These are phyloP conservation scores for Bombylius major DNA, from an alignment of 2,888 invertebrate species.

Conservation along the genomic window DNA sequence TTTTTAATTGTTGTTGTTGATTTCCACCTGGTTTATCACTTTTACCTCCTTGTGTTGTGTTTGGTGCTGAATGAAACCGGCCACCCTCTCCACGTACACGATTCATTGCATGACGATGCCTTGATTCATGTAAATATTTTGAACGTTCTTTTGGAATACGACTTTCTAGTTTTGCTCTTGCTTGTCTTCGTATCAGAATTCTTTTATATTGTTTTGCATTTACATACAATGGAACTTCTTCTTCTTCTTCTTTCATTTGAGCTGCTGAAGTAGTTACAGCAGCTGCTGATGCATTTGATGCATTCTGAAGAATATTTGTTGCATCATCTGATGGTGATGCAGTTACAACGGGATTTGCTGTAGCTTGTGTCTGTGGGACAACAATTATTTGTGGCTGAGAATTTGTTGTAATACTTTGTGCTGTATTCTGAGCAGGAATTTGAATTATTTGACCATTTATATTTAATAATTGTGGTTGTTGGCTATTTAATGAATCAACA, in stretches of 20 bases:
- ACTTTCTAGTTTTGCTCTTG: constrained; percentile 87
- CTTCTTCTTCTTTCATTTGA: constrained; percentile 35
- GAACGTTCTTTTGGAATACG: constrained; percentile 94
- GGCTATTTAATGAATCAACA: constrained; percentile 38
- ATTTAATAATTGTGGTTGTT: constrained; percentile 47
- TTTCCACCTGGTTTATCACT: constrained; percentile 12
- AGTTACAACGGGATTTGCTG: constrained; percentile 23
- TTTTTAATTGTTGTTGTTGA: constrained; percentile 3
- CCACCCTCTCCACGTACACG: constrained; percentile 94
- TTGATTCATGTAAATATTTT: constrained; percentile 96
- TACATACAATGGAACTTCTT: constrained; percentile 94
- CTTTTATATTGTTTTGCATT: constrained; percentile 97
- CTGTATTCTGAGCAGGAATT: constrained; percentile 24
- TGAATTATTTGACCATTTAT: constrained; percentile 36
- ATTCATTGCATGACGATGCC: constrained; percentile 96
- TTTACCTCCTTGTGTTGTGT: constrained; percentile 17
- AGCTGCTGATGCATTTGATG: neutral
- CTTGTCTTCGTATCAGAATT: constrained; percentile 87
- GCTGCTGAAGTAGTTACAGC: constrained; percentile 1
- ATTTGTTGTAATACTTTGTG: constrained; percentile 12
- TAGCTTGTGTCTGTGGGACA: constrained; percentile 20
- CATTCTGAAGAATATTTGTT: neutral
- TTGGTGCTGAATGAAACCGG: constrained; percentile 73
- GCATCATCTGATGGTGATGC: constrained; percentile 24
- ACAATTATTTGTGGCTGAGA: constrained; percentile 21